These are phyloP conservation scores for Tetramorium bicarinatum DNA, from an alignment of 2,888 invertebrate species.

Conservation along the genomic window DNA sequence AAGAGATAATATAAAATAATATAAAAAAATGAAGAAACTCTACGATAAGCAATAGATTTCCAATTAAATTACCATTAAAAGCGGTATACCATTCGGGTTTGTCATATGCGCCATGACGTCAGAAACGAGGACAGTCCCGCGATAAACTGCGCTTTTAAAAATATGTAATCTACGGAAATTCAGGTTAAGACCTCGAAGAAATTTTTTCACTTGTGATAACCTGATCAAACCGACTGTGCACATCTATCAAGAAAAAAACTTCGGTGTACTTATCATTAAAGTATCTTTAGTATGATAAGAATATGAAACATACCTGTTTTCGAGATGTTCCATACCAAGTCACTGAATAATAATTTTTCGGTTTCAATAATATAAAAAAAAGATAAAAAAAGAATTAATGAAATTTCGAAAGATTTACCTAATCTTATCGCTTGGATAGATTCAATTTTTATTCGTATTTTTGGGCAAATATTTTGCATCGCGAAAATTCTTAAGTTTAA, in stretches of 20 bases:
- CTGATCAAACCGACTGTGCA: not conserved
- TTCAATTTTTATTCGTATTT: not conserved
- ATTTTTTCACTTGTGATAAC: not conserved
- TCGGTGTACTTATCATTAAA: not conserved
- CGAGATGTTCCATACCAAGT: not conserved
- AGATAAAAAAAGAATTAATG: not conserved
- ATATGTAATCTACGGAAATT: slow-evolving; percentile 27
- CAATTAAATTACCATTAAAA: not conserved
- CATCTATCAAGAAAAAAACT: not conserved
- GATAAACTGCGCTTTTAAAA: slow-evolving; percentile 18
- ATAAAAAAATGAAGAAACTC: not conserved
- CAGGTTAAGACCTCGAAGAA: slow-evolving; percentile 29
- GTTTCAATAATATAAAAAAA: not conserved
- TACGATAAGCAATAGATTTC: slow-evolving; percentile 17
- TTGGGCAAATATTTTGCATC: not conserved
- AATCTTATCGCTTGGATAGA: not conserved
- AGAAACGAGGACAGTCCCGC: not conserved
- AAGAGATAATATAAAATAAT: slow-evolving; percentile 11
- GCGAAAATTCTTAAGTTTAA: not conserved
- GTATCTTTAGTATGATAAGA: not conserved
- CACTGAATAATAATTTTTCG: not conserved
- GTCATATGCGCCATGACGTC: slow-evolving; percentile 5
- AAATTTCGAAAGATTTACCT: not conserved
- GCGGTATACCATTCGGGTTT: not conserved
- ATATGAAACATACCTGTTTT: not conserved